phyloP scores from a whole-genome alignment of 2,797 vertebrate species.

The Paramormyrops hopkinsi region DNA sequence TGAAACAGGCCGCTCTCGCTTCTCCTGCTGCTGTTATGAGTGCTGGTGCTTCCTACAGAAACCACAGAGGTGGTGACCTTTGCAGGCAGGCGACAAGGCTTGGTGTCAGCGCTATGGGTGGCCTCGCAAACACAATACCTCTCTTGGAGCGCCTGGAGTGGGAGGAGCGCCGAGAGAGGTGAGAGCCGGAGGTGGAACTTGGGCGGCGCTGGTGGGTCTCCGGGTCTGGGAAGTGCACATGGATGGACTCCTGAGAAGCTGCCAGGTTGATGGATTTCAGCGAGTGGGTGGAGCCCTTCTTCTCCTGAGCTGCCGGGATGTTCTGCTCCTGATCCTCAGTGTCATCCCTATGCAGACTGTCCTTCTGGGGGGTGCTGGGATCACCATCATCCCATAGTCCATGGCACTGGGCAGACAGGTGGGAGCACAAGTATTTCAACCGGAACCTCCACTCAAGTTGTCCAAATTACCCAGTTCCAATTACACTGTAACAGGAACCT shows the following conservation, averaged over 20 bases:
- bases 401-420: conserved; percentile 69
- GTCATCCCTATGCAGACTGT: conserved; percentile 55
- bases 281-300: conserved; percentile 70
- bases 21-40: conserved; percentile 79
- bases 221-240: conserved; percentile 73
- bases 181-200: conserved; percentile 74
- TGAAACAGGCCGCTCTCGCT: conserved; percentile 74
- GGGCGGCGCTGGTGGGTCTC: conserved; percentile 73
- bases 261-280: conserved; percentile 79
- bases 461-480: not conserved
- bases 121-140: conserved; percentile 61
- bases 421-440: not conserved
- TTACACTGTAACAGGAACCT: not conserved
- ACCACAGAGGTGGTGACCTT: conserved; percentile 26
- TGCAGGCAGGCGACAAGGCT: not conserved
- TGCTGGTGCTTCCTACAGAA: conserved; percentile 79
- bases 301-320: conserved; percentile 53
- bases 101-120: not conserved
- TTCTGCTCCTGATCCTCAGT: conserved; percentile 68
- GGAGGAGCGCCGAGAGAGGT: conserved; percentile 73
- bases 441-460: not conserved
- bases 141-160: conserved; percentile 78
- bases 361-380: conserved; percentile 51
- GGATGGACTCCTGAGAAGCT: conserved; percentile 72
- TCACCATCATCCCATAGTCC: conserved; percentile 94